Base-by-base conservation (phyloP, 2,113 vertebrate genomes). In the Antennarius striatus region DNA sequence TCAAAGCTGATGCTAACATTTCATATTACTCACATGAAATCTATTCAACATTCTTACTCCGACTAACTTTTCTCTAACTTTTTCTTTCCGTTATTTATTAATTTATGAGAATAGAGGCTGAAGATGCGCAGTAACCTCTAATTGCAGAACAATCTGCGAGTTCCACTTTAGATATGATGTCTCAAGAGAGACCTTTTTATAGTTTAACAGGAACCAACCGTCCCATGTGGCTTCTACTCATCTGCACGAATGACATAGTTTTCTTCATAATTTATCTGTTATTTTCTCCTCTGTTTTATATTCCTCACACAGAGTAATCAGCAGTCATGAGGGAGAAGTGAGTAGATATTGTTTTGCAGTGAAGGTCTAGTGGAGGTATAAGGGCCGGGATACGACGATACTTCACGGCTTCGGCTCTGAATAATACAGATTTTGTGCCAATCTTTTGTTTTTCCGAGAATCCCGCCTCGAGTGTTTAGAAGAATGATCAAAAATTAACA, bases 111-210 rank as follows among this genome's bases (percentile, higher is more conserved):
- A 90, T 79, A 63, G 73, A 80, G 86, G 77, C 75, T 77, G 79
- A 80, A 75, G 71, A 67, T 55, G 75, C 70, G 68, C 81, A 62
- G 70, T 86, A 16, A 67, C 71, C 59, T 80, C 79, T 87, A 81
- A 84, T 87, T 80, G 79, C 79, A 62, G 82, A 84, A 87, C 79
- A 88, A 82, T 88, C 84, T 84, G 81, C 80, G 84, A 86, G 86
- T 80, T 90, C 73, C 71, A 80, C 77, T 83, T 89, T 71, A 86
- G 83, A 83, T 90, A 87, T 86, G 32, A 6, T 32, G 73, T 89
- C 91, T 75, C 91, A 62, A 52, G 86, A 71, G 91, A 83, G 62
- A 77, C 69, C 69, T 91, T 86, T 89, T 89, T 89, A 87, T 90
- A 89, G 85, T 84, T 77, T 74, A 85, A 84, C 82, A 91, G 89